Conservation (phyloP, 2,888 invertebrate species). For the Zonitis immaculata region DNA sequence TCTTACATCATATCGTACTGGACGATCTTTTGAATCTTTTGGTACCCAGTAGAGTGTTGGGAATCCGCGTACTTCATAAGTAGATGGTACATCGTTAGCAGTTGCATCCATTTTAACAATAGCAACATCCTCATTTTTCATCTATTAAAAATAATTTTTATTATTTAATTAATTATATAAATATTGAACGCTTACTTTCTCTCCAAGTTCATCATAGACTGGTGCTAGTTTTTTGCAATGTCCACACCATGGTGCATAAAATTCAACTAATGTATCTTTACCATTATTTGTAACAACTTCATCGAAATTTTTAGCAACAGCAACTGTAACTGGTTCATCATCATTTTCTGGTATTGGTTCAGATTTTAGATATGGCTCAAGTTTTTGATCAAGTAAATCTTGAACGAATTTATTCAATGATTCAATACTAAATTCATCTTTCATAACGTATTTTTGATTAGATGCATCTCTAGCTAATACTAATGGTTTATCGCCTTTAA, state of each 20-base stretch:
- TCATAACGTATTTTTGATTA: constrained; percentile 86
- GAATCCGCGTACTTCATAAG: constrained; percentile 93
- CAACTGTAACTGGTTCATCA: constrained; percentile 77
- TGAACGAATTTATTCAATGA: constrained; percentile 79
- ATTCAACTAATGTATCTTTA: constrained; percentile 93
- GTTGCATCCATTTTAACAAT: constrained; percentile 99
- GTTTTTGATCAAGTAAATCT: constrained; percentile 72
- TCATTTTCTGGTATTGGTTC: constrained; percentile 86
- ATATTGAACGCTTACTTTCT: no score
- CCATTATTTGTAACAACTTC: constrained; percentile 85
- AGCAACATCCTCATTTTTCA: constrained; percentile 67
- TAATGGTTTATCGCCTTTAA: constrained; percentile 83
- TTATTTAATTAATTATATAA: no score
- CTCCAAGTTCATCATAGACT: constrained; percentile 88
- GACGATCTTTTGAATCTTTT: constrained; percentile 71
- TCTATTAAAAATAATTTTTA: constrained; percentile 24
- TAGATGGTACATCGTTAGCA: constrained; percentile 92
- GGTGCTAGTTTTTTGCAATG: constrained; percentile 97
- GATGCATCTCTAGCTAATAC: constrained; percentile 78
- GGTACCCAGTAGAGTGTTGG: constrained; percentile 96
- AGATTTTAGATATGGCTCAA: constrained; percentile 93
- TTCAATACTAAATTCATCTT: constrained; percentile 81
- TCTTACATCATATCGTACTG: constrained; percentile 79
- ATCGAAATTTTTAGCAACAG: constrained; percentile 96
- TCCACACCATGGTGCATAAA: constrained; percentile 99